A percentile compares a stretch with the other conserved stretches of the same genome.
These are phyloP conservation scores for Brachyrhaphis roseni DNA, from an alignment of 2,797 vertebrate genomes.

Conservation along the genomic window DNA sequence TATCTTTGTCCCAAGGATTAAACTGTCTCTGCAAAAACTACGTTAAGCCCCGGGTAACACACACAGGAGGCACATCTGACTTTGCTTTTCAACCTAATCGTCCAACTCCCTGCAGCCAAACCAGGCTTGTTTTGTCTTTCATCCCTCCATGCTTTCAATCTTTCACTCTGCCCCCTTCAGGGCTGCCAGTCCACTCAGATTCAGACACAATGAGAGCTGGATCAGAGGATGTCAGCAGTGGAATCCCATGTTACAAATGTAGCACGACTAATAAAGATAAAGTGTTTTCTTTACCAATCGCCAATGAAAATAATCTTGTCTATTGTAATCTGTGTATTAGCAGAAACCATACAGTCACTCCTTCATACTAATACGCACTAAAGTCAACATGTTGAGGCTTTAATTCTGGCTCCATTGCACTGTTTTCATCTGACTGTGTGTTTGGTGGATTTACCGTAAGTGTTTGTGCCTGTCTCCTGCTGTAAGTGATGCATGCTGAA, in stretches of 20 bases:
- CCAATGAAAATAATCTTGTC: neutral
- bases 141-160: constrained; percentile 22
- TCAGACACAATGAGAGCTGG: constrained; percentile 8
- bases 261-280: neutral
- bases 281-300: neutral
- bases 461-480: constrained; percentile 1
- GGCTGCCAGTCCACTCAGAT: constrained; percentile 21
- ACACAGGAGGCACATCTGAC: constrained; percentile 39
- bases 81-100: constrained; percentile 21
- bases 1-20: constrained; percentile 21
- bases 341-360: constrained; percentile 11
- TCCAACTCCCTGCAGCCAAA: constrained; percentile 3
- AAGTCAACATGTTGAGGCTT: constrained; percentile 31
- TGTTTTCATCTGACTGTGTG: neutral
- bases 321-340: constrained; percentile 5
- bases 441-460: constrained; percentile 11
- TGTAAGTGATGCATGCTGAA: constrained; percentile 22
- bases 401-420: neutral
- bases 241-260: neutral
- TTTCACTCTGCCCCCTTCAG: constrained; percentile 16
- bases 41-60: constrained; percentile 30
- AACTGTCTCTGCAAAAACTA: constrained; percentile 27
- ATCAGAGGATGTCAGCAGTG: neutral
- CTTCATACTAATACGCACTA: constrained; percentile 16
- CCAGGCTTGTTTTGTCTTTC: constrained; percentile 43